phyloP scores from a whole-genome alignment of 2,888 invertebrate genomes.

The Lomographa bimaculata region DNA sequence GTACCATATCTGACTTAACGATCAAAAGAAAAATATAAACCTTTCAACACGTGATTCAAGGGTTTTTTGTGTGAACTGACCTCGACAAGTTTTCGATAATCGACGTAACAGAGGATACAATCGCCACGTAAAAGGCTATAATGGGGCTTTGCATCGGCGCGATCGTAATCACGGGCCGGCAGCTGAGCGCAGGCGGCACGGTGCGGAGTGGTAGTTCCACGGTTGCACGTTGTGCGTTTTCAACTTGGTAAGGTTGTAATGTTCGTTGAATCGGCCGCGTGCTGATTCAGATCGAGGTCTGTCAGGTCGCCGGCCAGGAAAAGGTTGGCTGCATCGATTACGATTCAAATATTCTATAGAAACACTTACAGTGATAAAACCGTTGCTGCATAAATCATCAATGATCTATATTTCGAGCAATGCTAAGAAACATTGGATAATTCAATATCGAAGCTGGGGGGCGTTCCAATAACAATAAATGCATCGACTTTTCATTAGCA shows the following conservation, averaged over 20 bases:
- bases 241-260: slow-evolving; percentile 55
- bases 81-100: slow-evolving; percentile 65
- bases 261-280: slow-evolving; percentile 64
- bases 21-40: slow-evolving; percentile 48
- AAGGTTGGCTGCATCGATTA: slow-evolving; percentile 48
- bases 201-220: slow-evolving; percentile 6
- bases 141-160: slow-evolving; percentile 57
- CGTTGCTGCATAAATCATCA: slow-evolving; percentile 13
- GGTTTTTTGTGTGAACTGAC: slow-evolving; percentile 58
- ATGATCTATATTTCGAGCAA: slow-evolving; percentile 18
- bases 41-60: slow-evolving; percentile 52
- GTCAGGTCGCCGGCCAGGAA: slow-evolving; percentile 49
- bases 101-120: slow-evolving; percentile 66
- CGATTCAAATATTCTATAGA: slow-evolving; percentile 49
- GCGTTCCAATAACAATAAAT: slow-evolving; percentile 60
- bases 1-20: slow-evolving; percentile 41
- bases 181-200: slow-evolving; percentile 7
- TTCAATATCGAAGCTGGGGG: slow-evolving; percentile 53
- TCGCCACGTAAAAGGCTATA: slow-evolving; percentile 66
- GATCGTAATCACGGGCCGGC: slow-evolving; percentile 53
- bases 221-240: slow-evolving; percentile 43
- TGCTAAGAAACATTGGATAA: slow-evolving; percentile 29
- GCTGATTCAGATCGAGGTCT: slow-evolving; percentile 75
- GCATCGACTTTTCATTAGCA: slow-evolving; percentile 71
- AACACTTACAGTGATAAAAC: slow-evolving; percentile 13